Percentiles rank a stretch among this genome's conserved stretches.
Conservation (phyloP, 2,888 invertebrate species). For the Drosophila siamana region DNA sequence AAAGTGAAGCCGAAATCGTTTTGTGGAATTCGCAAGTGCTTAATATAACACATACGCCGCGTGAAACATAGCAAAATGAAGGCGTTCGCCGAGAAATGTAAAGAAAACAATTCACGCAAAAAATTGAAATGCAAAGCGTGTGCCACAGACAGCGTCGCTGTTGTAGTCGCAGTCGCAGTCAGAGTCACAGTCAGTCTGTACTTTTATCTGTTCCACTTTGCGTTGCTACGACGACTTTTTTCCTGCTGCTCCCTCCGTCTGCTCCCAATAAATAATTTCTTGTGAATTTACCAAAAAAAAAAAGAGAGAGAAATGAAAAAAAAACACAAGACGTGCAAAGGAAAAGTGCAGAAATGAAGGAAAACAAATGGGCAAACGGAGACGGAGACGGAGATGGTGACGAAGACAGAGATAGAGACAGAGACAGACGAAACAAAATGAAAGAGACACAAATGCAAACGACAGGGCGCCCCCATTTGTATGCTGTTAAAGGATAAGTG, state of each 20-base stretch:
- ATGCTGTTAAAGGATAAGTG: constrained; percentile 67
- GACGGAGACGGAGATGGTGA: constrained; percentile 12
- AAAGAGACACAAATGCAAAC: constrained; percentile 60
- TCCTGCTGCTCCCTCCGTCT: neutral
- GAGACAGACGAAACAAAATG: constrained; percentile 22
- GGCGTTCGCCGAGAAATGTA: constrained; percentile 34
- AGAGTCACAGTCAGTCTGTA: constrained; percentile 21
- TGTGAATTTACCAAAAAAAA: constrained; percentile 50
- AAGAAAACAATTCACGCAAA: constrained; percentile 50
- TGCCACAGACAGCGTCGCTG: constrained; percentile 23
- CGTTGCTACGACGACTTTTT: constrained; percentile 16
- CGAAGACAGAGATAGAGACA: neutral
- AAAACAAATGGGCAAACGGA: constrained; percentile 44
- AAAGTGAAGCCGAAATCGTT: constrained; percentile 15
- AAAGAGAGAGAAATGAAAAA: constrained; percentile 10
- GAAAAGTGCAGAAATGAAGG: constrained; percentile 39
- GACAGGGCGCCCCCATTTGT: constrained; percentile 63
- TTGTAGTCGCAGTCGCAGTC: neutral
- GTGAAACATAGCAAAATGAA: constrained; percentile 17
- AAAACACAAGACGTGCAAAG: constrained; percentile 23
- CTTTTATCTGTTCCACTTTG: constrained; percentile 45
- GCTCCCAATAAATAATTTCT: constrained; percentile 63
- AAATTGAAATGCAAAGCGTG: constrained; percentile 75
- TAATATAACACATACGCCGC: constrained; percentile 36
- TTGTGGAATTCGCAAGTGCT: constrained; percentile 9